Base-by-base conservation (phyloP, 2,113 vertebrate species). In the Sclerurus mexicanus region DNA sequence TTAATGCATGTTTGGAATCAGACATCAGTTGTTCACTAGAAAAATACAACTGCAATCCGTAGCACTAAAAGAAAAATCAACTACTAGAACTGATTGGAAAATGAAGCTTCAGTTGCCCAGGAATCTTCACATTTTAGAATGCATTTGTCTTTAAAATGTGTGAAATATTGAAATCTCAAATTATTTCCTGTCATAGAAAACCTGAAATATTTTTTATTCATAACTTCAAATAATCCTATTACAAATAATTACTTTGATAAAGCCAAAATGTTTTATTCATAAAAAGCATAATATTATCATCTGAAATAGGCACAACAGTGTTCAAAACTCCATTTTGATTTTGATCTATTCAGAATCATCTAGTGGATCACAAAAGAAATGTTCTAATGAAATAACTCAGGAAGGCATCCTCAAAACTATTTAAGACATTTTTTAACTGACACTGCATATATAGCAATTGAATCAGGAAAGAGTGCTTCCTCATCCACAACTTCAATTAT, bases 181-280 rank as follows among this genome's bases (percentile, higher is more conserved):
- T 86, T 81, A 92, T 75, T 90, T 74, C 55, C 39, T 90, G 42
- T 67, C 63, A 44, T 22, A 84, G 55, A 84, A 93, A 93, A 68
- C 14, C 27, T 47, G 56, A 82, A 93, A 47, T 1, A 50, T 50
- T 93, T 95, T 89, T 90, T 91, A 83, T 83, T 90, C 59, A 30
- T 58, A 71, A 80, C 85, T 90, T 95, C 50, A 90, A 93, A 84
- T 89, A 92, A 67, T 47, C 73, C 8, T 81, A 87, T 93, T 97
- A 90, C 90, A 96, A 95, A 95, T 87, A 95, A 91, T 95, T 95
- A 84, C 85, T 96, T 84, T 92, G 95, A 92, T 95, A 94, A 87
- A 75, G 18, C 30, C 44, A 84, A 85, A 90, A 93, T 94, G n/a
- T 94, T 97, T 95, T 96, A 84, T 95, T 92, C 89, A 86, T 89